Evolutionary conservation across 2,888 invertebrate genomes (phyloP).

Genomic region (Trichogramma evanescens): DNA sequence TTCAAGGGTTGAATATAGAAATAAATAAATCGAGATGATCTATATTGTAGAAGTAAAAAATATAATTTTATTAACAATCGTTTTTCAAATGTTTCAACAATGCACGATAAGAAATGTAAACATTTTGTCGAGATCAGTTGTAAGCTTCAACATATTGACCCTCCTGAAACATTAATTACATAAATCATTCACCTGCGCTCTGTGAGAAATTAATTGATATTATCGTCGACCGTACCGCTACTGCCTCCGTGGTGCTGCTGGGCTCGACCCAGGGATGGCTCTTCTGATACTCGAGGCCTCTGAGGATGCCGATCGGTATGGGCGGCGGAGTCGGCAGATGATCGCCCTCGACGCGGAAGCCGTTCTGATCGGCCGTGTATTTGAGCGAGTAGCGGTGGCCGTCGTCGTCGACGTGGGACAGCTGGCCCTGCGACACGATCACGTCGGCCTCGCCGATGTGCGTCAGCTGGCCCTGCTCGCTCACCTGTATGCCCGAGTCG

Average conservation of each 20-base stretch:
- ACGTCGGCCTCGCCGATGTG: constrained; percentile 8
- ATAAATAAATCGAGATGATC: too few species aligned
- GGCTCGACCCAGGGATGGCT: constrained; percentile 24
- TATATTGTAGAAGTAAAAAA: too few species aligned
- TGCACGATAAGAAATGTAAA: too few species aligned
- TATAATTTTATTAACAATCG: too few species aligned
- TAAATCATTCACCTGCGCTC: too few species aligned
- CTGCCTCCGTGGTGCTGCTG: background rate
- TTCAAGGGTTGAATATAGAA: too few species aligned
- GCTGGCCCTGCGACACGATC: constrained; percentile 19
- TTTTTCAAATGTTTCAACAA: too few species aligned
- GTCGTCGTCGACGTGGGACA: constrained; percentile 25
- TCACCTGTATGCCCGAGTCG: constrained; percentile 28
- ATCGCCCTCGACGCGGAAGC: constrained; percentile 27
- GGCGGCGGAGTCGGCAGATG: constrained; percentile 24
- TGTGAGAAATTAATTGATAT: too few species aligned
- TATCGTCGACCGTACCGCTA: too few species aligned
- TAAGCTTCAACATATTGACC: too few species aligned
- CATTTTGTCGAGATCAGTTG: too few species aligned
- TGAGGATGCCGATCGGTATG: constrained; percentile 19
- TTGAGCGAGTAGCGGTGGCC: constrained; percentile 22
- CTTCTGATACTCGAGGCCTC: constrained; percentile 26
- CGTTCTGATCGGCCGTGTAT: constrained; percentile 29
- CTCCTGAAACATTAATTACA: too few species aligned
- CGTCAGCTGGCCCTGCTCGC: constrained; percentile 23